A percentile compares a stretch with the other conserved stretches of the same genome.
phyloP scores from a whole-genome alignment of 2,797 vertebrate genomes.

The Characodon lateralis region DNA sequence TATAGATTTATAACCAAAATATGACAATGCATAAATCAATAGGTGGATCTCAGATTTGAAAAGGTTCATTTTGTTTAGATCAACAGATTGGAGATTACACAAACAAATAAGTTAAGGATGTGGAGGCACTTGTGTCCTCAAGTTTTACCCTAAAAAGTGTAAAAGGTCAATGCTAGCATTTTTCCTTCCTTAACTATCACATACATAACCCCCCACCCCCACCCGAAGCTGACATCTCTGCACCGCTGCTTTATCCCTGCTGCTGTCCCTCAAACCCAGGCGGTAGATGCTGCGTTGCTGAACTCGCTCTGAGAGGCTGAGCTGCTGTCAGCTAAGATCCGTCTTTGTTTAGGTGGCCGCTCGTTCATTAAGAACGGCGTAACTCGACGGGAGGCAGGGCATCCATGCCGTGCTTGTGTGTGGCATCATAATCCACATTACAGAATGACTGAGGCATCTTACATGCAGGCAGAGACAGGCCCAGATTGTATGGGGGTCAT shows the following conservation, averaged over 20 bases:
- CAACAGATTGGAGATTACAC: background rate
- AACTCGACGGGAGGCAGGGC: conserved; percentile 67
- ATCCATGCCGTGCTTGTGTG: conserved; percentile 47
- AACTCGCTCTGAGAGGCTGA: conserved; percentile 43
- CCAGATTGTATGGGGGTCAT: background rate
- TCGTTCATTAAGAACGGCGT: conserved; percentile 70
- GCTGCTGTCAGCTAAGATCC: conserved; percentile 71
- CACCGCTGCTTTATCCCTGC: conserved; percentile 10
- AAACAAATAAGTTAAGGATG: background rate
- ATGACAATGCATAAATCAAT: background rate
- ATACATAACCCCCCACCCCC: background rate
- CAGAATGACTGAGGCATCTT: conserved; percentile 54
- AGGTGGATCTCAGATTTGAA: background rate
- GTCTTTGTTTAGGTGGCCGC: conserved; percentile 71
- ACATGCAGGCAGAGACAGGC: conserved; percentile 20
- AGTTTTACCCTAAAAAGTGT: background rate
- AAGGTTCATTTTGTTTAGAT: background rate
- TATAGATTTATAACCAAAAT: conserved; percentile 12
- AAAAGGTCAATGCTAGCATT: background rate
- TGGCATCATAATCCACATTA: conserved; percentile 78
- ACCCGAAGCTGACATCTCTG: conserved; percentile 5
- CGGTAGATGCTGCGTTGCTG: conserved; percentile 49
- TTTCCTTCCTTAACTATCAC: background rate
- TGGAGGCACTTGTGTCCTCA: background rate
- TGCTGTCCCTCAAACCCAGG: conserved; percentile 46